Percentiles rank a stretch among this genome's conserved stretches.
Conservation (phyloP, 2,888 invertebrate genomes). For the Heliconius aoede region DNA sequence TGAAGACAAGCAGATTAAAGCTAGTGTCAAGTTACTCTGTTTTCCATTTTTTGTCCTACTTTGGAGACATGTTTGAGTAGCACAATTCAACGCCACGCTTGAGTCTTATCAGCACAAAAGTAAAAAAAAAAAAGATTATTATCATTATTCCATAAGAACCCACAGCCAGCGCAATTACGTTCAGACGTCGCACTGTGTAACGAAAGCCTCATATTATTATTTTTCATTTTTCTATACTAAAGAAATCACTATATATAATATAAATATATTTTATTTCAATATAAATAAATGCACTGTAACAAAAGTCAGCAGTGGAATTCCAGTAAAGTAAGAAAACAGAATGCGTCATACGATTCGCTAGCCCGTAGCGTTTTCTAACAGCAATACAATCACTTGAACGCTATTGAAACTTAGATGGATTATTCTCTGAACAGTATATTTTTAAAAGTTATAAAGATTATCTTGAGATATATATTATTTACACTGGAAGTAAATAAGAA, state of each 20-base stretch:
- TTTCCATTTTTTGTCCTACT: no score
- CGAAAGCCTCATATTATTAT: not conserved
- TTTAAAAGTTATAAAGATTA: constrained; percentile 31
- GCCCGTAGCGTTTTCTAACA: constrained; percentile 44
- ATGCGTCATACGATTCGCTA: constrained; percentile 42
- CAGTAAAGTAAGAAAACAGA: constrained; percentile 6
- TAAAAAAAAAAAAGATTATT: not conserved
- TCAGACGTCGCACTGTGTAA: no score
- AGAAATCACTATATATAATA: not conserved
- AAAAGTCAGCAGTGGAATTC: constrained; percentile 3
- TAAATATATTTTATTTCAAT: not conserved
- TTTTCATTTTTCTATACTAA: not conserved
- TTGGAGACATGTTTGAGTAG: no score
- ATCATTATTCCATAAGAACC: no score
- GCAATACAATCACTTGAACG: constrained; percentile 57
- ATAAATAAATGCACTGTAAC: not conserved
- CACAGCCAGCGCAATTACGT: no score
- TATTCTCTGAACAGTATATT: constrained; percentile 41
- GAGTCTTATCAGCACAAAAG: no score
- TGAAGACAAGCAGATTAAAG: no score
- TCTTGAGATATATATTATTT: no score
- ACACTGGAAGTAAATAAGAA: no score
- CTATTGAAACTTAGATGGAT: constrained; percentile 49
- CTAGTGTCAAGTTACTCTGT: no score
- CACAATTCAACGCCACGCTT: no score